Evolutionary conservation across 2,113 vertebrate species (phyloP).

Genomic region (Elaphurus davidianus): DNA sequence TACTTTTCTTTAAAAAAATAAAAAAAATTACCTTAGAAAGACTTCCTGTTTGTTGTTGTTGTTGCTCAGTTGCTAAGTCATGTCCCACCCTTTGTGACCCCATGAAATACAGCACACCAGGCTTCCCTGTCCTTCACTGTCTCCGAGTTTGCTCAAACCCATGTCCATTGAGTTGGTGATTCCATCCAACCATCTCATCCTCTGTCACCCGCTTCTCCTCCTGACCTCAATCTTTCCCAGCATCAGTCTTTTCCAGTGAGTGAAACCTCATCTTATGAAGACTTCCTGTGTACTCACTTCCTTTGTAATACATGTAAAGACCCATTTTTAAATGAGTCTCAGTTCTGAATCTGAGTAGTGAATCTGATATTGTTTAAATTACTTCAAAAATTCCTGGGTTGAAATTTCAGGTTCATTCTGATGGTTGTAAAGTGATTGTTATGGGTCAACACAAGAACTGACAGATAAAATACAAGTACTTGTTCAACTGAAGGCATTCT

Average conservation of each 20-base stretch:
- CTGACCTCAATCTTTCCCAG: background rate
- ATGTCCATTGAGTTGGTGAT: background rate
- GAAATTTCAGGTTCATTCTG: background rate
- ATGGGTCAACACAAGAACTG: background rate
- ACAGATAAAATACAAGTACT: background rate
- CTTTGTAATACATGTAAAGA: background rate
- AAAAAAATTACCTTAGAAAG: background rate
- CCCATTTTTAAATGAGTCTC: background rate
- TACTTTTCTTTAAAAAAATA: background rate
- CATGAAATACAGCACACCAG: background rate
- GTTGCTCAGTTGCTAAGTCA: background rate
- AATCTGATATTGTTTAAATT: constrained; percentile 10
- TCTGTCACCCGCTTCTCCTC: background rate
- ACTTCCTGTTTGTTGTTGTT: background rate
- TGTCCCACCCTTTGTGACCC: background rate
- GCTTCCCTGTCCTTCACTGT: background rate
- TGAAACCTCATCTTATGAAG: background rate
- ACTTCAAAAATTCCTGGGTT: background rate
- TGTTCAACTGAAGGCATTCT: background rate
- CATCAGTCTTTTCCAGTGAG: background rate
- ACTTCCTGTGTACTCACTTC: background rate
- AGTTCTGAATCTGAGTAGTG: background rate
- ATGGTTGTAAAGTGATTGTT: constrained; percentile 15
- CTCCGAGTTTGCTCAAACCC: background rate
- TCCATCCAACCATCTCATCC: background rate